Percentiles rank a stretch among this genome's conserved stretches.
Evolutionary conservation across 2,888 invertebrate genomes (phyloP).

Genomic region (Habroteleia sp.): DNA sequence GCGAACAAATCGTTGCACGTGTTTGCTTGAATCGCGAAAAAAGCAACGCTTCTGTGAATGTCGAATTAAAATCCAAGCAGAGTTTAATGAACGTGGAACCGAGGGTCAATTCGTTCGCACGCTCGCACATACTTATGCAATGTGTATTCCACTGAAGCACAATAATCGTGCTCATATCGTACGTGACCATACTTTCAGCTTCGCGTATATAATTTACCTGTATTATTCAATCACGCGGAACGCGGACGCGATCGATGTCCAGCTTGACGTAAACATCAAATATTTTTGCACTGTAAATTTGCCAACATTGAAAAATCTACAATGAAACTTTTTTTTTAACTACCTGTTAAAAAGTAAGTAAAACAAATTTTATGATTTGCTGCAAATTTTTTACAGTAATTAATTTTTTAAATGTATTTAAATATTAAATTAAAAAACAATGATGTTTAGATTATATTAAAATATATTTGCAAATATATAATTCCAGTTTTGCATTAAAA

Average conservation of each 20-base stretch:
- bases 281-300: background rate
- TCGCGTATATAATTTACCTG: conserved; percentile 14
- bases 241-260: conserved; percentile 8
- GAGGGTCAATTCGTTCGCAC: conserved; percentile 76
- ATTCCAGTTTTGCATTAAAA: no score
- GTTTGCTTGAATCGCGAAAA: conserved; percentile 6
- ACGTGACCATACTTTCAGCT: conserved; percentile 31
- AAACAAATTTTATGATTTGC: no score
- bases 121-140: conserved; percentile 72
- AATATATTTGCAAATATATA: no score
- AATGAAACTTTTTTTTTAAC: no score
- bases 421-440: no score
- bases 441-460: no score
- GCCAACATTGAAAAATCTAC: no score
- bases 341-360: no score
- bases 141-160: conserved; percentile 23
- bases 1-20: conserved; percentile 2
- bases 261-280: background rate
- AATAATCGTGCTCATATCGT: conserved; percentile 13
- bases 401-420: no score
- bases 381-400: no score
- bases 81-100: conserved; percentile 32
- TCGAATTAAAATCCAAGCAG: conserved; percentile 15
- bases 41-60: conserved; percentile 12
- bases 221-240: conserved; percentile 25